Base-by-base conservation (phyloP, 2,113 vertebrate species). In the Motacilla alba region DNA sequence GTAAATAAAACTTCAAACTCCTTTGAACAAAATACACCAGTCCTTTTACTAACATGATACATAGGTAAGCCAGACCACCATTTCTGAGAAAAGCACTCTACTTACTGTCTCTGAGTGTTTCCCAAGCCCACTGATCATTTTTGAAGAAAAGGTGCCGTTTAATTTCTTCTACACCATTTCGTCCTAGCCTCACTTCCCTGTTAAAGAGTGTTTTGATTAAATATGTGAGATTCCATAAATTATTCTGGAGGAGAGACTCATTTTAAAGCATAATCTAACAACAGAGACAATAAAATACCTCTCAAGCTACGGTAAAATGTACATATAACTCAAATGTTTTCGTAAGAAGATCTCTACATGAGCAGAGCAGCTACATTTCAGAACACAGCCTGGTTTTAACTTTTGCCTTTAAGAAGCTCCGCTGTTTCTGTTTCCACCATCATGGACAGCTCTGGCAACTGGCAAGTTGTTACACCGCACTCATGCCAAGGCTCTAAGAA, bases 121-220 rank as follows among this genome's bases (percentile, higher is more conserved):
- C 99, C 99, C 99, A 99, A 33, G 99, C 98, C 99, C 99, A 99
- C 4, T 99, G 99, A 96, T 99, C 99, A 80, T 99, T 99, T 98
- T 99, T 99, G 97, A 99, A 99, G 98, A 99, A 99, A 47, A 98
- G 98, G 91, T 99, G 99, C 15, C 99, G 97, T 97, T 99, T 99
- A 95, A 99, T 99, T 97, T 99, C 99, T 90, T 99, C 99, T 52
- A 99, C 99, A 4, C 99, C 99, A 64, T 99, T 99, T 88, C 99
- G 98, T 16, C 99, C 99, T 49, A 99, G 98, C 83, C 99, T 98
- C 85, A 99, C 98, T 83, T 99, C 99, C 98, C 99, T 99, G 94
- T 87, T 35, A 79, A 96, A 94, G 22, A 92, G 52, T 52, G 46
- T 22, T 91, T 64, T 35, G 19, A 37, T 94, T 91, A 83, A 86